Evolutionary conservation across 2,888 invertebrate genomes (phyloP).

Genomic region (Heliconius cydno): DNA sequence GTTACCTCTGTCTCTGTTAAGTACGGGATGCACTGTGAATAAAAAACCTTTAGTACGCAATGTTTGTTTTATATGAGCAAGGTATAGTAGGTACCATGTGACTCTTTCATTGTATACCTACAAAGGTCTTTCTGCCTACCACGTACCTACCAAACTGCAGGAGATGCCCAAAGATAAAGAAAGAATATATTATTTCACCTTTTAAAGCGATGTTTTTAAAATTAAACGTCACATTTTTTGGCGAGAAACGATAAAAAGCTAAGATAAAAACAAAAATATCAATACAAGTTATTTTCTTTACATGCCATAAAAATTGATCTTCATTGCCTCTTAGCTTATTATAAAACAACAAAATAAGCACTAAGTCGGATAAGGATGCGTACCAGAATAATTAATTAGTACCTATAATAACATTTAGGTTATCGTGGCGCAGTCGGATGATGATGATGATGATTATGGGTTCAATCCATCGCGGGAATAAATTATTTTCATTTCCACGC

Average conservation of each 20-base stretch:
- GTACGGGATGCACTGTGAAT: not conserved
- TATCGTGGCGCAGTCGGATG: too few relatives aligned
- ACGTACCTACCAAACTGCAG: too few relatives aligned
- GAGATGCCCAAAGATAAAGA: not conserved
- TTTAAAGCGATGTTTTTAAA: slow-evolving; percentile 4
- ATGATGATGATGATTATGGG: too few relatives aligned
- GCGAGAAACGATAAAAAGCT: slow-evolving; percentile 10
- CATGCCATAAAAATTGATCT: slow-evolving; percentile 5
- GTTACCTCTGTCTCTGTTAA: not conserved
- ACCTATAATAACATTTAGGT: too few relatives aligned
- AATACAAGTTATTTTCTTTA: slow-evolving; percentile 5
- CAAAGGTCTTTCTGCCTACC: too few relatives aligned
- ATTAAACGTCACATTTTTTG: not conserved
- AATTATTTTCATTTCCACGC: too few relatives aligned
- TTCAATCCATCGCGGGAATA: too few relatives aligned
- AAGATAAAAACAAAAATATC: slow-evolving; percentile 22
- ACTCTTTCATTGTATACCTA: too few relatives aligned
- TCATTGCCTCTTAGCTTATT: slow-evolving; percentile 18
- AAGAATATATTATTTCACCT: slow-evolving; percentile 3
- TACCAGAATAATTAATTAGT: not conserved
- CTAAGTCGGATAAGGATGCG: slow-evolving; percentile 1
- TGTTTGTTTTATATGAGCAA: too few relatives aligned
- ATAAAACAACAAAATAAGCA: slow-evolving; percentile 15
- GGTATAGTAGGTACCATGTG: too few relatives aligned
- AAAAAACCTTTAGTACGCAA: too few relatives aligned